phyloP scores from a whole-genome alignment of 2,113 vertebrate species.

The Struthidea cinerea region DNA sequence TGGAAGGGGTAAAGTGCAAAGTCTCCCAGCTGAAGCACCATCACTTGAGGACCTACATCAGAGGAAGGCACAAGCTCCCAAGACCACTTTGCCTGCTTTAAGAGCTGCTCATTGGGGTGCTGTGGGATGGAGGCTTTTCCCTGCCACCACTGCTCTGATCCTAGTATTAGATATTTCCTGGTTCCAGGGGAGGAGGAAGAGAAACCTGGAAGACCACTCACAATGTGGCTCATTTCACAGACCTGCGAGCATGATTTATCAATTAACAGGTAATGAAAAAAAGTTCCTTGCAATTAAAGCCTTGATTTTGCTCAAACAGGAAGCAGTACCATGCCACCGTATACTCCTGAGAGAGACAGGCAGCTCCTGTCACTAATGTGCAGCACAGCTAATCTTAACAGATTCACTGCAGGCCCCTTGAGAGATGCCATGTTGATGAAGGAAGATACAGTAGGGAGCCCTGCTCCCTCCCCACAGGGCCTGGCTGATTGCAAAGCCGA shows the following conservation, averaged over 20 bases:
- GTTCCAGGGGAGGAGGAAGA: background rate
- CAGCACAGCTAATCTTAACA: conserved; percentile 88
- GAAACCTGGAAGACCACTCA: background rate
- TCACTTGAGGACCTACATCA: background rate
- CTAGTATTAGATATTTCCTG: background rate
- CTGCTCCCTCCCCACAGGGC: conserved; percentile 47
- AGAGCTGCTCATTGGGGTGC: background rate
- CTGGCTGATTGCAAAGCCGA: conserved; percentile 73
- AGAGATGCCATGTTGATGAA: conserved; percentile 80
- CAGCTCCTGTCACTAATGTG: conserved; percentile 83
- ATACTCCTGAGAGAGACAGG: conserved; percentile 81
- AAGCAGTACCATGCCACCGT: conserved; percentile 83
- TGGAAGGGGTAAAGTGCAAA: background rate
- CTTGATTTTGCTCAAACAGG: conserved; percentile 90
- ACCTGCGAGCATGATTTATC: conserved; percentile 83
- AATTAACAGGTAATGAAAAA: conserved; percentile 97
- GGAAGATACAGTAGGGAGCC: conserved; percentile 73
- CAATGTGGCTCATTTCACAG: conserved; percentile 45
- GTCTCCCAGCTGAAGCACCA: background rate
- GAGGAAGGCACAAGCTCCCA: background rate
- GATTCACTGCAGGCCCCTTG: conserved; percentile 76
- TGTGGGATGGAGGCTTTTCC: background rate
- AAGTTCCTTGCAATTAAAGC: conserved; percentile 94
- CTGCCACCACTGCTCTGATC: background rate
- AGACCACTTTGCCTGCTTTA: background rate